These are phyloP conservation scores for Lydus trimaculatus DNA, from an alignment of 2,888 invertebrate species.

Conservation along the genomic window DNA sequence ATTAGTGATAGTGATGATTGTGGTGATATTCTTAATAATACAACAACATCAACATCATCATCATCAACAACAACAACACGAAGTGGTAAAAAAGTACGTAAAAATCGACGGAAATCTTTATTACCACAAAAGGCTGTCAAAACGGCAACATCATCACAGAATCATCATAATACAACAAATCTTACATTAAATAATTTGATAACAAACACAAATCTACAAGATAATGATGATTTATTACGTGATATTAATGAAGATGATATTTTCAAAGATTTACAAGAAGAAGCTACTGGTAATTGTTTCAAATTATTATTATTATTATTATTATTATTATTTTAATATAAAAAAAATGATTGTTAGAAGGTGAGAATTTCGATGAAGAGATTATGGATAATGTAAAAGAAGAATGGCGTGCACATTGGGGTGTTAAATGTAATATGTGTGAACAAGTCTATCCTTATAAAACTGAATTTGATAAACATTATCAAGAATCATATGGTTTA, in stretches of 20 bases:
- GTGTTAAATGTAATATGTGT: conserved; percentile 66
- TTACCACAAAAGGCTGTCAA: conserved; percentile 53
- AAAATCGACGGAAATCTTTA: conserved; percentile 51
- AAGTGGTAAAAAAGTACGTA: conserved; percentile 37
- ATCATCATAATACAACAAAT: background rate
- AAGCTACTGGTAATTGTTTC: conserved; percentile 47
- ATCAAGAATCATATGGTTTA: conserved; percentile 53
- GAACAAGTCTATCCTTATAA: conserved; percentile 62
- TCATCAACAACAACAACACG: background rate
- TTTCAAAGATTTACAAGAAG: conserved; percentile 54
- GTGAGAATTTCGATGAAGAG: conserved; percentile 53
- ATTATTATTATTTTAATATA: too few species aligned
- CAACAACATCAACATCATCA: conserved; percentile 11
- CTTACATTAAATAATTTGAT: conserved; percentile 12
- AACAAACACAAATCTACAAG: conserved; percentile 37
- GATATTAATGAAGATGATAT: conserved; percentile 54
- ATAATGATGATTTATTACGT: conserved; percentile 47
- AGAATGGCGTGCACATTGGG: conserved; percentile 60
- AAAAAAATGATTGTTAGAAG: conserved; percentile 37
- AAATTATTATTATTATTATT: background rate
- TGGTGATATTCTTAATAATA: conserved; percentile 25
- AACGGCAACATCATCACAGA: conserved; percentile 50
- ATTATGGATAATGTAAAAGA: conserved; percentile 62
- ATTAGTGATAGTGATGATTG: conserved; percentile 42
- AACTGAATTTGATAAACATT: conserved; percentile 65